Percentiles rank a stretch among this genome's conserved stretches.
phyloP scores from a whole-genome alignment of 1,140 invertebrate genomes.

The Drosophila melanogaster region Release_6_plus_ISO1_MT NT_037436.4:6270001-6270500 shows the following conservation, averaged over 20 bases:
- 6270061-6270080: constrained; percentile 10
- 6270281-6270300: constrained; percentile 43
- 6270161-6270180: constrained; percentile 19
- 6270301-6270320: constrained; percentile 79
- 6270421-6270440: neutral
- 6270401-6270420: neutral
- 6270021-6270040: constrained; percentile 81
- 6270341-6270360: constrained; percentile 48
- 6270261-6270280: constrained; percentile 20
- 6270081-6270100: constrained; percentile 19
- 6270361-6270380: constrained; percentile 52
- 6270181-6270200: constrained; percentile 65
- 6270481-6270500: neutral
- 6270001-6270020: constrained; percentile 84
- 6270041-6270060: constrained; percentile 44
- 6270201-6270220: constrained; percentile 67
- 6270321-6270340: constrained; percentile 67
- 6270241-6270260: constrained; percentile 63
- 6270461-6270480: no score
- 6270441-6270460: no score
- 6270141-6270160: constrained; percentile 28
- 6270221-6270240: constrained; percentile 71
- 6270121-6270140: constrained; percentile 63
- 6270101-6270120: constrained; percentile 70
- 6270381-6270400: constrained; percentile 21